phyloP scores from a whole-genome alignment of 2,113 vertebrate species.

The Motacilla tschutschensis region DNA sequence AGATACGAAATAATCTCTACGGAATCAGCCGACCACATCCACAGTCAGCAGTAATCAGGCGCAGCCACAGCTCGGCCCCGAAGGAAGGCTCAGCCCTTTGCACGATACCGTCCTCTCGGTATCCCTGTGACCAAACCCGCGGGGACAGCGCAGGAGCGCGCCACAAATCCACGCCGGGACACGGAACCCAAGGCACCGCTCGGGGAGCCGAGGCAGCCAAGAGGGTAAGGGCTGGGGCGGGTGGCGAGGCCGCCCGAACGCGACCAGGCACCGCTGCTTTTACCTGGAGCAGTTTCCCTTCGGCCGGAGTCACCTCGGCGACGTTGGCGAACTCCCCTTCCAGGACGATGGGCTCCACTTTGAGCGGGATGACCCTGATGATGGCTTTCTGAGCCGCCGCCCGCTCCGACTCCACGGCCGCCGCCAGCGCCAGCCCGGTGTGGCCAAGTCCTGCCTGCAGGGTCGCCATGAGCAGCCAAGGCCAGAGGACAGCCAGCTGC shows the following conservation, averaged over 20 bases:
- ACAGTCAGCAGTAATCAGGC: background rate
- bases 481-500: slow-evolving; percentile 95
- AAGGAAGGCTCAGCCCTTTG: background rate
- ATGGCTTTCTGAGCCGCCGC: slow-evolving; percentile 82
- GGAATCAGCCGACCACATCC: background rate
- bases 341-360: slow-evolving; percentile 85
- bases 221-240: accelerated
- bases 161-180: accelerated
- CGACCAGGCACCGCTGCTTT: slow-evolving; percentile 21
- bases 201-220: background rate
- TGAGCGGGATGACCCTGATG: slow-evolving; percentile 89
- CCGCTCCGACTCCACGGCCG: slow-evolving; percentile 81
- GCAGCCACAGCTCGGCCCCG: background rate
- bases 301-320: slow-evolving; percentile 83
- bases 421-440: slow-evolving; percentile 79
- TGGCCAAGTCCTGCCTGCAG: slow-evolving; percentile 87
- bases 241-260: background rate
- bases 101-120: background rate
- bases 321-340: slow-evolving; percentile 90
- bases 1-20: background rate
- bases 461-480: slow-evolving; percentile 93
- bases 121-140: background rate
- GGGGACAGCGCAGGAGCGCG: background rate
- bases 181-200: accelerated
- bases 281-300: slow-evolving; percentile 96